These are phyloP conservation scores for Cylloceria caligata DNA, from an alignment of 2,888 invertebrate genomes.

Conservation along the genomic window DNA sequence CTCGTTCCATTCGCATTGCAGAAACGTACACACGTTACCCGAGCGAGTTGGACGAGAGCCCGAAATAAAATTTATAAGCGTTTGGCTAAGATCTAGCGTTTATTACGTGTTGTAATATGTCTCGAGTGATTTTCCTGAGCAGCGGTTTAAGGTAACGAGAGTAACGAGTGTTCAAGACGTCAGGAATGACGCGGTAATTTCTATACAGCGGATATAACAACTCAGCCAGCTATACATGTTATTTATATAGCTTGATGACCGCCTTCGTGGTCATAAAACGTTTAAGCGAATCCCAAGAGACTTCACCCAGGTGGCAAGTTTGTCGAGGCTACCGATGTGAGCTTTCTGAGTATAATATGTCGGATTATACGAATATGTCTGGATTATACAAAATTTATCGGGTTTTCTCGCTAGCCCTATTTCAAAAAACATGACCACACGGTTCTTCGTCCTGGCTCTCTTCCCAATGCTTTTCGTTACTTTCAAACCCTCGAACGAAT, in stretches of 20 bases:
- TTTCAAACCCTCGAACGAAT: constrained; percentile 21
- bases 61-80: constrained; percentile 48
- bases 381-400: constrained; percentile 60
- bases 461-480: neutral
- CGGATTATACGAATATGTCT: constrained; percentile 47
- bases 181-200: constrained; percentile 30
- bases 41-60: constrained; percentile 51
- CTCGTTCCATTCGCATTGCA: constrained; percentile 34
- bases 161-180: constrained; percentile 38
- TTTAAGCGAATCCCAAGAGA: constrained; percentile 39
- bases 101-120: constrained; percentile 38
- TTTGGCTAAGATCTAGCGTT: constrained; percentile 11
- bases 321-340: constrained; percentile 4
- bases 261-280: constrained; percentile 36
- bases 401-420: constrained; percentile 35
- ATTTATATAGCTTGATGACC: neutral
- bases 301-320: constrained; percentile 30
- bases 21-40: constrained; percentile 13
- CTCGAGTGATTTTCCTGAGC: constrained; percentile 44
- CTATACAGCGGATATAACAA: constrained; percentile 6
- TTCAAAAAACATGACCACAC: constrained; percentile 39
- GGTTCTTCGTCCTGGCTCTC: neutral
- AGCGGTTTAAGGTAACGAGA: constrained; percentile 25
- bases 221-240: neutral
- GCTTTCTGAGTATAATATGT: constrained; percentile 30